Percentiles rank a stretch among this genome's conserved stretches.
Evolutionary conservation across 2,888 invertebrate genomes (phyloP).

Genomic region (Cyaniris semiargus): DNA sequence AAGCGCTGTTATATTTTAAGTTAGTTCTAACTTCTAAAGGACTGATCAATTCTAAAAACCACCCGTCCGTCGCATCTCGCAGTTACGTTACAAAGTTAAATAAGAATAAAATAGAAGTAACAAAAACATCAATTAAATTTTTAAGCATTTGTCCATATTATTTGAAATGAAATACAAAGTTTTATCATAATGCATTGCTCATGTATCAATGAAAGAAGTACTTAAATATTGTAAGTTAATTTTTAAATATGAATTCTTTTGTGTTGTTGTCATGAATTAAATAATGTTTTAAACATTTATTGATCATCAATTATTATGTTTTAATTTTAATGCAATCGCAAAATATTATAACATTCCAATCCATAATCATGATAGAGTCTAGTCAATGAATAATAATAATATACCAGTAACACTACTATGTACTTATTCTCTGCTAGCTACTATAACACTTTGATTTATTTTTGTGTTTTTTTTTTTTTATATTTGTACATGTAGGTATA

Average conservation of each 20-base stretch:
- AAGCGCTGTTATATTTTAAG: slow-evolving; percentile 60
- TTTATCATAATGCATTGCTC: slow-evolving; percentile 9
- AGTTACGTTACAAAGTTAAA: not conserved
- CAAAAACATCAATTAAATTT: not conserved
- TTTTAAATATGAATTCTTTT: not conserved
- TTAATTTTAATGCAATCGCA: not conserved
- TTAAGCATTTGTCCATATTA: not conserved
- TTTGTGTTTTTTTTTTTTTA: not conserved
- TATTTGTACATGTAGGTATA: not conserved
- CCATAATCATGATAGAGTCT: not conserved
- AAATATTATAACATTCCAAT: not conserved
- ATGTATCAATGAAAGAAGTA: not conserved
- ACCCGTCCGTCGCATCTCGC: slow-evolving; percentile 15
- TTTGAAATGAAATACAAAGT: not conserved
- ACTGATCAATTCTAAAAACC: slow-evolving; percentile 58
- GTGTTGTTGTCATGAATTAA: not conserved
- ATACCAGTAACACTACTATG: not conserved
- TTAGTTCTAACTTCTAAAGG: slow-evolving; percentile 61
- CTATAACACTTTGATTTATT: not conserved
- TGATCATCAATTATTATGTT: not conserved
- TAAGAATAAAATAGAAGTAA: not conserved
- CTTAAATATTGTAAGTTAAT: not conserved
- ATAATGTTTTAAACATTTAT: not conserved
- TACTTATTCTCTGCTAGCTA: not conserved
- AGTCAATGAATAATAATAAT: not conserved